Evolutionary conservation across 2,113 vertebrate species (phyloP).

Genomic region (Pomatorhinus ruficollis): DNA sequence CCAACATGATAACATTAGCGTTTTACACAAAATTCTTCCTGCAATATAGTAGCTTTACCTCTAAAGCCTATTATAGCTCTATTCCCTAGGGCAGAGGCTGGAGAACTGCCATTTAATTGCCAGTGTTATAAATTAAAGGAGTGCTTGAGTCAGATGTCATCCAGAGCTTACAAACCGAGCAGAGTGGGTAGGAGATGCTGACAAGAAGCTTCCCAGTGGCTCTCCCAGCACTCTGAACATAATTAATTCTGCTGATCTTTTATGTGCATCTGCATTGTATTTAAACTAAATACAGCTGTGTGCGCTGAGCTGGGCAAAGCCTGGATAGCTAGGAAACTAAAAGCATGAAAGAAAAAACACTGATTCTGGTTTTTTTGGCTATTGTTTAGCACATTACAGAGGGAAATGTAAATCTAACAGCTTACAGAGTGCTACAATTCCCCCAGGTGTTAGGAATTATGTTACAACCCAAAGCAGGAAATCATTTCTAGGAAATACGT

Average conservation of each 20-base stretch:
- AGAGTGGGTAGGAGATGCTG: conserved; percentile 37
- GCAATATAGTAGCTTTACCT: conserved; percentile 37
- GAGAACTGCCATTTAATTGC: conserved; percentile 65
- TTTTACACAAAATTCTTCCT: conserved; percentile 27
- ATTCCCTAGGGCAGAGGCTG: conserved; percentile 25
- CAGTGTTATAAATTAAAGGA: conserved; percentile 60
- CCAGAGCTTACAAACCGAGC: background rate
- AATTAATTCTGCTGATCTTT: conserved; percentile 59
- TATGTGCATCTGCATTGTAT: conserved; percentile 39
- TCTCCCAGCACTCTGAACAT: background rate
- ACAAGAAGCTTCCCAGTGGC: background rate
- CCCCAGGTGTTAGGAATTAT: conserved; percentile 1
- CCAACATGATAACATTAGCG: background rate
- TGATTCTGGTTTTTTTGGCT: background rate
- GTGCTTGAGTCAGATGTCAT: conserved; percentile 41
- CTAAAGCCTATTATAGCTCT: conserved; percentile 34
- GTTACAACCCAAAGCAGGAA: conserved; percentile 4
- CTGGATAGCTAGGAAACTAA: background rate
- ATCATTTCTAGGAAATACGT: conserved; percentile 21
- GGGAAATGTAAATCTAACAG: conserved; percentile 8
- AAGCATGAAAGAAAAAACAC: background rate
- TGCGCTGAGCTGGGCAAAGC: conserved; percentile 33
- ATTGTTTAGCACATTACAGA: conserved; percentile 23
- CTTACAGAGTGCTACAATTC: conserved; percentile 11
- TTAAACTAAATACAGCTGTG: conserved; percentile 38